Conservation (phyloP, 1,140 invertebrate genomes). For the Drosophila triauraria region DNA sequence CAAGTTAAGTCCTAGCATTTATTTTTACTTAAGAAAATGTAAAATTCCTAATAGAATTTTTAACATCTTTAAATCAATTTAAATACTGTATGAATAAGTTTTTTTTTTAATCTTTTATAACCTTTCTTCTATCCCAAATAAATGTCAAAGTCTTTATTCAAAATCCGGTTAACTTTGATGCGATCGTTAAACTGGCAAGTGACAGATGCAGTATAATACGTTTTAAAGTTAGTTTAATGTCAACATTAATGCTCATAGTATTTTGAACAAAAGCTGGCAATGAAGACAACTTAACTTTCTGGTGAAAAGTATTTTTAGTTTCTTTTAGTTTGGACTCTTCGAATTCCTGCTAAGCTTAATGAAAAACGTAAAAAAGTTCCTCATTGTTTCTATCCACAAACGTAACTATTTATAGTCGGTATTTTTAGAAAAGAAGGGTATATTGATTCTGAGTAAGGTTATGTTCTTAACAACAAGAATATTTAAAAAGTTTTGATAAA, state of each 20-base stretch:
- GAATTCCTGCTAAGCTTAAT: not conserved
- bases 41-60: too few species aligned
- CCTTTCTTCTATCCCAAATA: not conserved
- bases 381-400: not conserved
- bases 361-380: not conserved
- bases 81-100: too few species aligned
- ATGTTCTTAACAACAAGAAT: too few species aligned
- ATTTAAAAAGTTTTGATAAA: too few species aligned
- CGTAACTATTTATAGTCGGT: not conserved
- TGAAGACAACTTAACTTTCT: not conserved
- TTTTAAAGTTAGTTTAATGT: not conserved
- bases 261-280: not conserved
- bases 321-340: not conserved
- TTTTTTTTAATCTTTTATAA: not conserved
- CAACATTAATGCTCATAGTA: not conserved
- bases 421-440: not conserved
- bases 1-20: too few species aligned
- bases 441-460: not conserved
- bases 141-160: not conserved
- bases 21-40: too few species aligned
- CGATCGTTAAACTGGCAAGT: not conserved
- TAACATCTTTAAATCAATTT: too few species aligned
- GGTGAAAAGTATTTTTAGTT: too few species aligned
- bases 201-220: not conserved
- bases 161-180: not conserved